Percentiles rank a stretch among this genome's conserved stretches.
Evolutionary conservation across 2,888 invertebrate species (phyloP).

Genomic region (Acronicta leporina): DNA sequence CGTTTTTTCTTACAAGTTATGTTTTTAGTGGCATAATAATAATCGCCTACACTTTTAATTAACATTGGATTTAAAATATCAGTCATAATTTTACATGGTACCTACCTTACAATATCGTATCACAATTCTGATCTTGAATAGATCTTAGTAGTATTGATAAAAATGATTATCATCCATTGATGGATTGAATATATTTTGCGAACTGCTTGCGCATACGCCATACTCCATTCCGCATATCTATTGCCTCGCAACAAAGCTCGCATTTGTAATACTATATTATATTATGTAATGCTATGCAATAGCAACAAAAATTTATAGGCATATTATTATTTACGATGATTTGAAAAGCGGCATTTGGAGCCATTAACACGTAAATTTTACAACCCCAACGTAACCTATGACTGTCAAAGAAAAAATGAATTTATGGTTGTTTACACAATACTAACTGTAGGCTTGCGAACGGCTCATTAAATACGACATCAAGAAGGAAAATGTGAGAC

Average conservation of each 20-base stretch:
- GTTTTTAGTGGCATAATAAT: no score
- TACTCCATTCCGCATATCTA: background rate
- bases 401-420: constrained; percentile 59
- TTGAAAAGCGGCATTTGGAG: constrained; percentile 38
- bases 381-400: constrained; percentile 53
- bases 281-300: background rate
- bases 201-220: no score
- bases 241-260: background rate
- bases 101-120: no score
- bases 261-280: background rate
- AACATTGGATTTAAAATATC: no score
- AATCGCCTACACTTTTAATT: no score
- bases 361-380: constrained; percentile 57
- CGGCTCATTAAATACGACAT: constrained; percentile 82
- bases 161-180: no score
- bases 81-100: no score
- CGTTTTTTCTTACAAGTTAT: no score
- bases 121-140: no score
- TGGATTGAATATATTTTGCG: no score
- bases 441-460: constrained; percentile 60
- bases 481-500: constrained; percentile 69
- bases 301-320: background rate
- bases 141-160: no score
- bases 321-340: constrained; percentile 26
- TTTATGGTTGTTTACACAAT: constrained; percentile 70